Percentiles rank a stretch among this genome's conserved stretches.
Evolutionary conservation across 2,888 invertebrate species (phyloP).

Genomic region (Mesochorus sp.): DNA sequence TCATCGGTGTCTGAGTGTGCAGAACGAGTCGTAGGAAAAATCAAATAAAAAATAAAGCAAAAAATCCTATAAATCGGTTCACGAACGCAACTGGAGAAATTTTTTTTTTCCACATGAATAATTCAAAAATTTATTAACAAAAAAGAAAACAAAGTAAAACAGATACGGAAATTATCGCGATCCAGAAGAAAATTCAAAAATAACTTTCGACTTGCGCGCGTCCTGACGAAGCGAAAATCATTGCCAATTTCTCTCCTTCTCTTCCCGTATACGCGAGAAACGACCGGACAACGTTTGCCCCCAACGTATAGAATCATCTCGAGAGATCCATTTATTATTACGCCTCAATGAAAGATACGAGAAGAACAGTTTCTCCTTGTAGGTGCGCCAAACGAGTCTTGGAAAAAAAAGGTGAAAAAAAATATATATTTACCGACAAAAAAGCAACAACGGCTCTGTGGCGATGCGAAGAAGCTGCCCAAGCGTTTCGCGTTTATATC

Average conservation of each 20-base stretch:
- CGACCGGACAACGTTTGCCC: not conserved
- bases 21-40: too few relatives aligned
- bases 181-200: not conserved
- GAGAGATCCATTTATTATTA: not conserved
- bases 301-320: not conserved
- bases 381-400: slow-evolving; percentile 61
- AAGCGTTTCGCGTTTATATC: not conserved
- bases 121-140: too few relatives aligned
- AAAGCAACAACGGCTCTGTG: slow-evolving; percentile 23
- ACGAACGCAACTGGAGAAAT: too few relatives aligned
- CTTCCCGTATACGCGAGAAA: not conserved
- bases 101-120: too few relatives aligned
- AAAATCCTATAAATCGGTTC: too few relatives aligned
- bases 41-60: too few relatives aligned
- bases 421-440: slow-evolving; percentile 10
- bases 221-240: not conserved
- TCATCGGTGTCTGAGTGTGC: slow-evolving; percentile 27
- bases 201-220: not conserved
- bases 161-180: too few relatives aligned
- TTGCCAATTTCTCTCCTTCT: not conserved
- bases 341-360: slow-evolving; percentile 47
- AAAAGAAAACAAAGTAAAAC: not conserved
- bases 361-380: slow-evolving; percentile 67
- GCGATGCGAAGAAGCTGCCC: slow-evolving; percentile 16
- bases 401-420: slow-evolving; percentile 6